These are phyloP conservation scores for Panthera uncia DNA, from an alignment of 2,113 vertebrate species.

Conservation along the genomic window DNA sequence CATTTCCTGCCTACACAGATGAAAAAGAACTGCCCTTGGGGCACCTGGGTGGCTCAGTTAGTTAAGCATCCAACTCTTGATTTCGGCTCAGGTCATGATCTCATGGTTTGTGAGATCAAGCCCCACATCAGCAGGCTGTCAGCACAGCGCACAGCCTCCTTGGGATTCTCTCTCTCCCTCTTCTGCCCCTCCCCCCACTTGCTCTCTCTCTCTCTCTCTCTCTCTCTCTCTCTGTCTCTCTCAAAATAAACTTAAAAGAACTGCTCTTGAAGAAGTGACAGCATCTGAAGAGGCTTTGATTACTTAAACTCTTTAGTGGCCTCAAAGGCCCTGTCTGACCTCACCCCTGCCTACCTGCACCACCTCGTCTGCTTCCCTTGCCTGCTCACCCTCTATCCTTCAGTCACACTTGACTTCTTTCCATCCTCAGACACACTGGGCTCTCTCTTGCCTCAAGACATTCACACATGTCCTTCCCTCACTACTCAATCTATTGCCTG, in stretches of 20 bases:
- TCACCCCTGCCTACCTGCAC: background rate
- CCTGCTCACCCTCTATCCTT: background rate
- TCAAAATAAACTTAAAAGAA: background rate
- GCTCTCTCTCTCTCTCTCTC: too few relatives aligned
- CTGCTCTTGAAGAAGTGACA: background rate
- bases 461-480: background rate
- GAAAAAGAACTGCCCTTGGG: background rate
- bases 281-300: background rate
- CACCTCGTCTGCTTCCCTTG: background rate
- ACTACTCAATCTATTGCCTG: background rate
- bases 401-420: background rate
- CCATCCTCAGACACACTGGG: rapidly evolving
- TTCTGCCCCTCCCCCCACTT: too few relatives aligned
- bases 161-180: too few relatives aligned
- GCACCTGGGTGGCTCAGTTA: too few relatives aligned
- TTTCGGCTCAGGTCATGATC: too few relatives aligned
- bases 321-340: background rate
- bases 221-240: too few relatives aligned
- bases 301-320: background rate
- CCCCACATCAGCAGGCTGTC: too few relatives aligned
- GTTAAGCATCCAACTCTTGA: too few relatives aligned
- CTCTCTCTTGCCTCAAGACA: background rate
- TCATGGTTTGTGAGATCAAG: too few relatives aligned
- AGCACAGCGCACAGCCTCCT: too few relatives aligned
- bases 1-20: background rate